Evolutionary conservation across 2,797 vertebrate genomes (phyloP), one percentile per base, ranked within the genome.

Genomic region (Sebastes reedi): DNA sequence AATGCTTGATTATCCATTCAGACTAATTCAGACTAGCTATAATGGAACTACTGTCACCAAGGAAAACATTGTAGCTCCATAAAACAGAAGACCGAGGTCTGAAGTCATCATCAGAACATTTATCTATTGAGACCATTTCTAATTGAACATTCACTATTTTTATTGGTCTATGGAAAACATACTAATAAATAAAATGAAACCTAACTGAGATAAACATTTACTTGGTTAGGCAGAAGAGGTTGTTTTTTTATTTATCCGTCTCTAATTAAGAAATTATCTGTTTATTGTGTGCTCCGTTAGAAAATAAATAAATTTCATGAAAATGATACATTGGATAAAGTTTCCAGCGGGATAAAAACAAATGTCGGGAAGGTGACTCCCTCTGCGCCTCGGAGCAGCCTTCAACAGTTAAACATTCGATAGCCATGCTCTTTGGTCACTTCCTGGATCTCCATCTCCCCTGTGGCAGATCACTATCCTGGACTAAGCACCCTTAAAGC

Each of bases 371-470:
- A 60, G 32, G 16, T 9, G 42, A 60, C 36, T 42, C 52, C 30
- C 12, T 39, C 62, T 36, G 16, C 2, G 58, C 10, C 27, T 62
- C 16, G 5, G 39, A 50, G 29, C 52, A 59, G 67, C 67, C 30
- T n/a, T 72, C 64, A 29, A 30, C 29, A 52, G 72, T 29, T 6
- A 16, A 81, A 81, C 67, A 87, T 69, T 20, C n/a, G 29, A 79
- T 72, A 83, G 54, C 72, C 6, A 8, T 4, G 39, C 72, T 72
- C 61, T 46, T 12, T 3, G 69, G 74, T 79, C 77, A 72, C 77
- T 70, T 86, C 78, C 84, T 77, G 70, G 58, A 77, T 67, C 30
- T 65, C 18, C 18, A 4, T 79, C 69, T 39, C 84, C 81, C 64
- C 3, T 0, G 72, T 42, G 88, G 25, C 4, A 6, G 67, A 85